Evolutionary conservation across 92 coral and sea anemone species (phyloP).

Genomic region (Galaxea fascicularis): DNA sequence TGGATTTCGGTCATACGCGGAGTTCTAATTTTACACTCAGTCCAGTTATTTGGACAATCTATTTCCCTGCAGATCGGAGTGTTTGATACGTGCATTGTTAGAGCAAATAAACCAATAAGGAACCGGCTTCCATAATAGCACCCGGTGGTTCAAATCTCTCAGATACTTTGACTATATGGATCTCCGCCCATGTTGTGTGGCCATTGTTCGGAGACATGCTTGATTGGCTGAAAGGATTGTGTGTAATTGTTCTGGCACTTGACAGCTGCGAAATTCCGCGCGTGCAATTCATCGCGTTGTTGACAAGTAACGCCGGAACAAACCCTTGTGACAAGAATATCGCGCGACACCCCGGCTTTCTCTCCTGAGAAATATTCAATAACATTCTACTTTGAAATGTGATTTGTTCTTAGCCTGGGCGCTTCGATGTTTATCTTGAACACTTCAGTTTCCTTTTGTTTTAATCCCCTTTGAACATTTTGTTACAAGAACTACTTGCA

Average conservation of each 20-base stretch:
- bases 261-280: conserved; percentile 66
- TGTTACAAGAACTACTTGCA: conserved; percentile 22
- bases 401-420: background rate
- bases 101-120: conserved; percentile 82
- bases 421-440: background rate
- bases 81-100: conserved; percentile 92
- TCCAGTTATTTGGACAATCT: conserved; percentile 79
- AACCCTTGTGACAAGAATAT: background rate
- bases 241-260: conserved; percentile 29
- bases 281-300: conserved; percentile 55
- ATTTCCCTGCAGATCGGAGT: conserved; percentile 76
- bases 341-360: conserved; percentile 11
- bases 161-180: conserved; percentile 67
- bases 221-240: conserved; percentile 67
- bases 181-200: conserved; percentile 78
- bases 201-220: conserved; percentile 46
- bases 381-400: conserved; percentile 4
- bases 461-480: background rate
- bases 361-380: conserved; percentile 34
- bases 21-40: conserved; percentile 54
- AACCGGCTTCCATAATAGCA: conserved; percentile 65
- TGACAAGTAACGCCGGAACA: conserved; percentile 52
- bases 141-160: conserved; percentile 74
- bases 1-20: conserved; percentile 30
- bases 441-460: background rate